Evolutionary conservation across 2,797 vertebrate species (phyloP).

Genomic region (Lycodopsis pacificus): DNA sequence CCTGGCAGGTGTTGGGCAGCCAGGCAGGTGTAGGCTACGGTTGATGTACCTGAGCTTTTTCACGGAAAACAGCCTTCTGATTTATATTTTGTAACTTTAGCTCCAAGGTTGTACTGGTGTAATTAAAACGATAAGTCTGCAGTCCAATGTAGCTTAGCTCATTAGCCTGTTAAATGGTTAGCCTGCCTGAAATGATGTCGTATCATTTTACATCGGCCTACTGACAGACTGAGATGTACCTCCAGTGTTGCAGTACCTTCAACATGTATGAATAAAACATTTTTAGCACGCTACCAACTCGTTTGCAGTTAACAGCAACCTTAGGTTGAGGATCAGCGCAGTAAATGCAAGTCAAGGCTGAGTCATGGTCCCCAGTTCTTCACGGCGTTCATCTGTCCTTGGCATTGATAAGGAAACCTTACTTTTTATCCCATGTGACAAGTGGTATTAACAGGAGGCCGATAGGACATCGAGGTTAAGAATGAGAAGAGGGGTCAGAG

Average conservation of each 20-base stretch:
- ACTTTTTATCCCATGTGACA: constrained; percentile 56
- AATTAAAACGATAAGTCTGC: background rate
- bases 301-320: constrained; percentile 2
- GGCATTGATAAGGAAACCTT: constrained; percentile 44
- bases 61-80: background rate
- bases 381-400: constrained; percentile 26
- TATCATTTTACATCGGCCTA: background rate
- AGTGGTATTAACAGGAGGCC: constrained; percentile 57
- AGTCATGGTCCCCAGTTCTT: constrained; percentile 19
- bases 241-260: background rate
- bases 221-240: background rate
- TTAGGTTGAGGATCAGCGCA: constrained; percentile 6
- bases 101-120: background rate
- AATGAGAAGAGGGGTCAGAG: constrained; percentile 69
- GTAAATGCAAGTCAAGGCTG: background rate
- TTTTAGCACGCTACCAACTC: background rate
- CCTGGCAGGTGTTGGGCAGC: background rate
- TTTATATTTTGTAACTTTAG: background rate
- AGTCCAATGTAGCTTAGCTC: constrained; percentile 11
- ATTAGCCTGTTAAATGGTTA: background rate
- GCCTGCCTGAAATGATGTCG: background rate
- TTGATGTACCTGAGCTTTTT: background rate
- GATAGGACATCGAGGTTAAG: constrained; percentile 58
- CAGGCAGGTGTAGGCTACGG: background rate
- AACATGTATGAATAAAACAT: background rate